phyloP scores from a whole-genome alignment of 2,888 invertebrate species.

The Drosophila yooni region DNA sequence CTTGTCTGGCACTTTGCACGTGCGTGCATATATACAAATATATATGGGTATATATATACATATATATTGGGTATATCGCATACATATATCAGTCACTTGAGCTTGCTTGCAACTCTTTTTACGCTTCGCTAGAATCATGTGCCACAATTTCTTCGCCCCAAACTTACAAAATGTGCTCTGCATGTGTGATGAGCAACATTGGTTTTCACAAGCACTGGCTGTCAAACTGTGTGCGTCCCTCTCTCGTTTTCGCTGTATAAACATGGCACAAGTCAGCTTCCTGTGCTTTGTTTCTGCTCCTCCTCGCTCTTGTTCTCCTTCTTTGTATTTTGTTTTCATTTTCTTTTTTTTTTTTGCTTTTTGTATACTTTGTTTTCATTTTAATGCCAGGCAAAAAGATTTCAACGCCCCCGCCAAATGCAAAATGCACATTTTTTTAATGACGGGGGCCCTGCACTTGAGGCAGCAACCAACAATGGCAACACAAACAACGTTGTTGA shows the following conservation, averaged over 20 bases:
- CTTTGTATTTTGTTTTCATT: slow-evolving; percentile 64
- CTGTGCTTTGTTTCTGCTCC: slow-evolving; percentile 45
- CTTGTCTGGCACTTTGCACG: slow-evolving; percentile 57
- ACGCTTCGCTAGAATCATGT: slow-evolving; percentile 43
- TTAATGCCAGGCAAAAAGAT: slow-evolving; percentile 53
- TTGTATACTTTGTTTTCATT: slow-evolving; percentile 64
- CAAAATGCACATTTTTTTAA: slow-evolving; percentile 74
- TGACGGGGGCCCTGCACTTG: slow-evolving; percentile 74
- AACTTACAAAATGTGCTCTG: slow-evolving; percentile 49
- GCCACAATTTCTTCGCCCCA: slow-evolving; percentile 52
- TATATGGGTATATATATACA: not conserved
- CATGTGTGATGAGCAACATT: slow-evolving; percentile 54
- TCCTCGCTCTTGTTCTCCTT: not conserved
- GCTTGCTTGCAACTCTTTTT: slow-evolving; percentile 49
- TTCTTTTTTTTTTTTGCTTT: slow-evolving; percentile 17
- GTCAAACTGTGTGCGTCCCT: slow-evolving; percentile 33
- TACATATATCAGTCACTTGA: slow-evolving; percentile 67
- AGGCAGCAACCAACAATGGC: slow-evolving; percentile 42
- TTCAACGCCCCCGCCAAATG: slow-evolving; percentile 65
- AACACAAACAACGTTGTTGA: slow-evolving; percentile 61
- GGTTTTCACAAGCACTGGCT: slow-evolving; percentile 41
- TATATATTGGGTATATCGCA: slow-evolving; percentile 29
- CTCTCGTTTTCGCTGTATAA: not conserved
- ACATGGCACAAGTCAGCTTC: slow-evolving; percentile 33
- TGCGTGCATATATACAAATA: slow-evolving; percentile 42